Conservation (phyloP, 2,888 invertebrate genomes). For the Chelonus formosanus region DNA sequence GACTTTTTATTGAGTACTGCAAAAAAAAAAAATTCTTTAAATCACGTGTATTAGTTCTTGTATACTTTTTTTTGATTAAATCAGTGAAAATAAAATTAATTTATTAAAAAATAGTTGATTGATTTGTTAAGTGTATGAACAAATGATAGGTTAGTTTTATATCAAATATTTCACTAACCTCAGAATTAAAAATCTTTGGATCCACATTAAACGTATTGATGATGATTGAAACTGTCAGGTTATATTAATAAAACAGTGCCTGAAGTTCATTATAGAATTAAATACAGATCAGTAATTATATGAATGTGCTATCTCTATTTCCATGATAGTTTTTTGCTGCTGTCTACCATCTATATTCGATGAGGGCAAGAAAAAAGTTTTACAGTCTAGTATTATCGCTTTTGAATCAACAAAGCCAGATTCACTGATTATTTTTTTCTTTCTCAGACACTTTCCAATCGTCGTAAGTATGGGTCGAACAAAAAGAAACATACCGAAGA, state of each 20-base stretch:
- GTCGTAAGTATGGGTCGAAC: conserved; percentile 23
- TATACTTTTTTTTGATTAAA: too few relatives aligned
- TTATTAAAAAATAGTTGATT: too few relatives aligned
- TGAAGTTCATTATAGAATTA: too few relatives aligned
- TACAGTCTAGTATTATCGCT: conserved; percentile 59
- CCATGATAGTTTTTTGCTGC: conserved; percentile 12
- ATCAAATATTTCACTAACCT: too few relatives aligned
- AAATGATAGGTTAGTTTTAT: too few relatives aligned
- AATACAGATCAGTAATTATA: conserved; percentile 15
- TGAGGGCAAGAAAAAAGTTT: conserved; percentile 35
- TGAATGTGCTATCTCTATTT: conserved; percentile 48
- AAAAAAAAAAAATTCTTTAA: background rate
- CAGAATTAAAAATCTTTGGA: too few relatives aligned
- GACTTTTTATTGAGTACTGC: conserved; percentile 22
- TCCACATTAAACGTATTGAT: too few relatives aligned
- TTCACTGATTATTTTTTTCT: conserved; percentile 24
- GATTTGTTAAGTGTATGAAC: too few relatives aligned
- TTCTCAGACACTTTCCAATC: conserved; percentile 7
- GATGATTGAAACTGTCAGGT: too few relatives aligned
- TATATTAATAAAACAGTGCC: too few relatives aligned
- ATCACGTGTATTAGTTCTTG: too few relatives aligned
- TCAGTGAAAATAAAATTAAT: too few relatives aligned
- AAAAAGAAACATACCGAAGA: conserved; percentile 18
- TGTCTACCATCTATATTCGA: conserved; percentile 22
- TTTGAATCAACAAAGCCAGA: conserved; percentile 60